phyloP scores from a whole-genome alignment of 2,888 invertebrate species.

The Coleophora deauratella region DNA sequence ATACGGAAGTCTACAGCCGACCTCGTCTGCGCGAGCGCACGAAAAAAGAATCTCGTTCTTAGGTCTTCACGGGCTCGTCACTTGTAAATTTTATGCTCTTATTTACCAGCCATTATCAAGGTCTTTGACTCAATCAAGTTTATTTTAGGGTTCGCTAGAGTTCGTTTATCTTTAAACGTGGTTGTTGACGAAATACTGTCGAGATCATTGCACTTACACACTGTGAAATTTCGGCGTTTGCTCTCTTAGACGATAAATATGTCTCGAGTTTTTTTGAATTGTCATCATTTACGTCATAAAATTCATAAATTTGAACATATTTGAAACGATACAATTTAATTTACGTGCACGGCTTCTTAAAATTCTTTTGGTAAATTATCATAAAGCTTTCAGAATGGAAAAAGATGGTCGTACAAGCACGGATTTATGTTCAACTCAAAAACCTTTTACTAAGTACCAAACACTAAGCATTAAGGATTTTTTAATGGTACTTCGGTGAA shows the following conservation, averaged over 20 bases:
- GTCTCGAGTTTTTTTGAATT: no score
- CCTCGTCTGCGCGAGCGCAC: slow-evolving; percentile 16
- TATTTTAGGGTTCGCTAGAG: slow-evolving; percentile 45
- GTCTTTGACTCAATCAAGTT: slow-evolving; percentile 56
- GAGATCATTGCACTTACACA: slow-evolving; percentile 18
- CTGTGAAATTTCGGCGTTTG: not conserved
- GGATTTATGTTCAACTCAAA: no score
- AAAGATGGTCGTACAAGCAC: no score
- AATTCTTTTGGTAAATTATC: no score
- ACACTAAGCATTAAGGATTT: no score
- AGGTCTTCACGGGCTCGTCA: slow-evolving; percentile 20
- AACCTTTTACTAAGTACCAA: no score
- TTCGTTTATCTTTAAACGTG: slow-evolving; percentile 37
- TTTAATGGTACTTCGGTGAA: slow-evolving; percentile 1
- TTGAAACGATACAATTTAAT: no score
- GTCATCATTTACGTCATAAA: no score
- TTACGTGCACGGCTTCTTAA: no score
- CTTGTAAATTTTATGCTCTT: slow-evolving; percentile 47
- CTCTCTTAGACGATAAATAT: no score
- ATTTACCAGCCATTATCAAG: slow-evolving; percentile 58
- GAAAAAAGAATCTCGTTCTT: slow-evolving; percentile 8
- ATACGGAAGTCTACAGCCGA: slow-evolving; percentile 23
- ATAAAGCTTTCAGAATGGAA: no score
- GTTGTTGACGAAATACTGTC: slow-evolving; percentile 23
- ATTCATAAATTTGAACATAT: no score